A percentile compares a stretch with the other conserved stretches of the same genome.
Evolutionary conservation across 2,113 vertebrate species (phyloP).

Genomic region (Microtus montanus): DNA sequence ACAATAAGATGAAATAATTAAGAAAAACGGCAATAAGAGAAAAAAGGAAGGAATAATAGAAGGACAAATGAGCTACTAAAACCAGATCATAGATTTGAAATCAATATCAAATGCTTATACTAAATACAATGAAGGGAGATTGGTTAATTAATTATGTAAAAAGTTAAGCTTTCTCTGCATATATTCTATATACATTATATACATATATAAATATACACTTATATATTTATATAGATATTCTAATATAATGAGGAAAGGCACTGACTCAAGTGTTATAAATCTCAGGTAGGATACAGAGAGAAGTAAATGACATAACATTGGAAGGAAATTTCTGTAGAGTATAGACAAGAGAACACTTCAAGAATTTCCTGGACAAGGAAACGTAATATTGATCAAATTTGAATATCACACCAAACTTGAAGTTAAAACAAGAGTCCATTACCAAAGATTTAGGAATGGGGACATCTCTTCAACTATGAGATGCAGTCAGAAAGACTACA

Average conservation of each 20-base stretch:
- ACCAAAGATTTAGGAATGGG: not conserved
- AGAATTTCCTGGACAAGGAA: not conserved
- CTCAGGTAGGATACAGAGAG: not conserved
- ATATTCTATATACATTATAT: too few relatives aligned
- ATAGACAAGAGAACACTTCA: not conserved
- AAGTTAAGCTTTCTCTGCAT: not conserved
- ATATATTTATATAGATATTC: not conserved
- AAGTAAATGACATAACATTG: not conserved
- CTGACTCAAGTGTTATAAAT: not conserved
- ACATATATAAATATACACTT: too few relatives aligned
- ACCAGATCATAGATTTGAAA: not conserved
- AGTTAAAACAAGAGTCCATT: not conserved
- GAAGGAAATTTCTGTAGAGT: not conserved
- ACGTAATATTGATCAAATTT: not conserved
- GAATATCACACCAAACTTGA: not conserved
- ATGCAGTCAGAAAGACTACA: not conserved
- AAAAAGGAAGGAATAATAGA: not conserved
- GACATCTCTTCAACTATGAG: not conserved
- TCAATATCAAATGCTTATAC: not conserved
- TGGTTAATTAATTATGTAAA: not conserved
- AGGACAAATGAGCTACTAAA: not conserved
- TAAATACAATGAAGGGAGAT: not conserved
- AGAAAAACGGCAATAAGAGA: not conserved
- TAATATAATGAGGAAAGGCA: not conserved
- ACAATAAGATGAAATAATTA: not conserved